phyloP scores from a whole-genome alignment of 1,140 invertebrate genomes.

The Agraylea sexmaculata region DNA sequence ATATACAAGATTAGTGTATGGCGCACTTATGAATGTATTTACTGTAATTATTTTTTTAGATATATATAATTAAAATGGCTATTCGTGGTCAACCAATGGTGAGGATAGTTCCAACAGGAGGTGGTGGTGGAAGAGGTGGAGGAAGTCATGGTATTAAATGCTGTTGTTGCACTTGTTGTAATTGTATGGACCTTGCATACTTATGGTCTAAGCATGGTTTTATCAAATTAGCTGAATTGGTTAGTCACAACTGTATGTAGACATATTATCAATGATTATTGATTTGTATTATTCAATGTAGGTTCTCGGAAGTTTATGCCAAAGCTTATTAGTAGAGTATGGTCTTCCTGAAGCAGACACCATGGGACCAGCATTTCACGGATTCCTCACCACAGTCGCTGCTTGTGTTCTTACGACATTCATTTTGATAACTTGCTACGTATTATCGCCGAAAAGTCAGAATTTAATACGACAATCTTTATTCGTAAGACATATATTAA shows the following conservation, averaged over 20 bases:
- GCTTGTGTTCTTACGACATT: constrained; percentile 61
- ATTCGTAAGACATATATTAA: constrained; percentile 51
- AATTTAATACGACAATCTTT: constrained; percentile 59
- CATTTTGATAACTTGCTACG: constrained; percentile 58
- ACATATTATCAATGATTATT: not conserved
- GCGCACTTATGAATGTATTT: too few relatives aligned
- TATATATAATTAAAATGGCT: constrained; percentile 15
- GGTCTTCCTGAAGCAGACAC: constrained; percentile 51
- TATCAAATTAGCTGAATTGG: constrained; percentile 62
- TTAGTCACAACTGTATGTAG: constrained; percentile 31
- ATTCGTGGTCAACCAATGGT: constrained; percentile 33
- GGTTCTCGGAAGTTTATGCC: constrained; percentile 61
- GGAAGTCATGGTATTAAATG: constrained; percentile 46
- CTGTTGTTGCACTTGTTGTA: constrained; percentile 61
- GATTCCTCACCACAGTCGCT: constrained; percentile 61
- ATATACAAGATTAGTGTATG: too few relatives aligned
- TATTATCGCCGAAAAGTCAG: constrained; percentile 63
- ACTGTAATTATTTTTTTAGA: too few relatives aligned
- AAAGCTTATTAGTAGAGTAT: constrained; percentile 62
- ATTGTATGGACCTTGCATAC: constrained; percentile 65
- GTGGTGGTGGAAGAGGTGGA: constrained; percentile 18
- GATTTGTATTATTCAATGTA: constrained; percentile 27
- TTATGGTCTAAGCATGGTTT: constrained; percentile 55
- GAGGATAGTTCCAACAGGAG: constrained; percentile 26
- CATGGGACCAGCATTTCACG: constrained; percentile 60